These are phyloP conservation scores for Lingula anatina DNA, from an alignment of 2,888 invertebrate genomes.

Conservation along the genomic window DNA sequence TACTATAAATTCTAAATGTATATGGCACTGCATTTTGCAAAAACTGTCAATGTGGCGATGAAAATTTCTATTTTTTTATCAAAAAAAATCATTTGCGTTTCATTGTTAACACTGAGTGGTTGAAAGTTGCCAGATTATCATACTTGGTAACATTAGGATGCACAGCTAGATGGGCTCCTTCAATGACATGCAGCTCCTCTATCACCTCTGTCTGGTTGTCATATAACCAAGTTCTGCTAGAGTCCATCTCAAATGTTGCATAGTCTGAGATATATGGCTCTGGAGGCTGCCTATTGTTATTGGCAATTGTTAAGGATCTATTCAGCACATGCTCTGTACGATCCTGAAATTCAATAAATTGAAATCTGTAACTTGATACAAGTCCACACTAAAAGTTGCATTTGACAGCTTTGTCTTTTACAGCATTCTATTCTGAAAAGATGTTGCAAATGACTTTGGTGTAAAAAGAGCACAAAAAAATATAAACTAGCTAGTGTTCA, in stretches of 20 bases:
- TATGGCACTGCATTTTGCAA: no score
- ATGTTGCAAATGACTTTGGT: no score
- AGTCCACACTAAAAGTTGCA: neutral
- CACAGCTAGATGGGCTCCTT: constrained; percentile 23
- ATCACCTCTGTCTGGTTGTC: constrained; percentile 11
- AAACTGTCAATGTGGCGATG: no score
- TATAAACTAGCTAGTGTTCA: no score
- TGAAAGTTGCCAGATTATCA: constrained; percentile 3
- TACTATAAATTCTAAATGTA: no score
- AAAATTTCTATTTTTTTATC: no score
- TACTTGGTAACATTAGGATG: constrained; percentile 18
- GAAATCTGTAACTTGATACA: neutral
- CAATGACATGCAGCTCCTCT: constrained; percentile 18
- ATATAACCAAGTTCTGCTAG: constrained; percentile 23
- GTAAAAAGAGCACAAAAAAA: no score
- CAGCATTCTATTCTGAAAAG: no score
- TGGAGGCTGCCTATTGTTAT: constrained; percentile 14
- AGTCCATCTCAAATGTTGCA: constrained; percentile 10
- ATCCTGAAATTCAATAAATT: constrained; percentile 15
- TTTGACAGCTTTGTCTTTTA: no score
- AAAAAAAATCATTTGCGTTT: no score
- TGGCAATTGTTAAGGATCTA: constrained; percentile 27
- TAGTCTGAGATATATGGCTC: constrained; percentile 10
- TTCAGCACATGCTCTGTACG: constrained; percentile 17
- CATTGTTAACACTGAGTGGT: no score